Evolutionary conservation across 2,888 invertebrate genomes (phyloP).

Genomic region (Luperina nickerlii): DNA sequence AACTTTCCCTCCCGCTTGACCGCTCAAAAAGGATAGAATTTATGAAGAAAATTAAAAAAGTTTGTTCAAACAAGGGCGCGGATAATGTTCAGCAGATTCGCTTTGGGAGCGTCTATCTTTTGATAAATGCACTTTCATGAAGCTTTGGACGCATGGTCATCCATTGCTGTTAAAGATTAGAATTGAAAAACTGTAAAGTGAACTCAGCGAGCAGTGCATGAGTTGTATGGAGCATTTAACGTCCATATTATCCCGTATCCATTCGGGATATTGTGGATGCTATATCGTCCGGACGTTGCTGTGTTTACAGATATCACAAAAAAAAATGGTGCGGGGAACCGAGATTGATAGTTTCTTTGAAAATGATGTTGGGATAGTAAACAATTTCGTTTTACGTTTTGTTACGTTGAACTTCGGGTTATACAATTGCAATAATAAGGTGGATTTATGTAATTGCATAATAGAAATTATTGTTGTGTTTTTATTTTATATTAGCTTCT

Average conservation of each 20-base stretch:
- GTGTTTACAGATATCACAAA: conserved; percentile 76
- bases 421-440: no score
- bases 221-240: conserved; percentile 4
- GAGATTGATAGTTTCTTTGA: conserved; percentile 74
- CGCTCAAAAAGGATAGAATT: conserved; percentile 76
- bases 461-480: no score
- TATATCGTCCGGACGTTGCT: conserved; percentile 71
- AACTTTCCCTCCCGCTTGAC: conserved; percentile 77
- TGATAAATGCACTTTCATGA: conserved; percentile 47
- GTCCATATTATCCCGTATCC: conserved; percentile 38
- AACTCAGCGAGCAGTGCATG: conserved; percentile 32
- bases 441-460: no score
- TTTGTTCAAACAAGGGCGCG: conserved; percentile 78
- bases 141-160: conserved; percentile 50
- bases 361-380: conserved; percentile 45
- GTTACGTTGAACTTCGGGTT: conserved; percentile 1
- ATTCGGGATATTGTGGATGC: conserved; percentile 65
- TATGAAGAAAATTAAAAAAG: conserved; percentile 83
- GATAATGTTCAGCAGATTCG: conserved; percentile 67
- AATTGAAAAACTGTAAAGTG: neutral
- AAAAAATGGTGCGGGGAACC: conserved; percentile 77
- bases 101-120: conserved; percentile 59
- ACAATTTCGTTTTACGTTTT: neutral
- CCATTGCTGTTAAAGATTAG: conserved; percentile 43
- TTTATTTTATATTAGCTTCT: no score